These are phyloP conservation scores for Oncorhynchus tshawytscha DNA, from an alignment of 2,113 vertebrate species.

Conservation along the genomic window DNA sequence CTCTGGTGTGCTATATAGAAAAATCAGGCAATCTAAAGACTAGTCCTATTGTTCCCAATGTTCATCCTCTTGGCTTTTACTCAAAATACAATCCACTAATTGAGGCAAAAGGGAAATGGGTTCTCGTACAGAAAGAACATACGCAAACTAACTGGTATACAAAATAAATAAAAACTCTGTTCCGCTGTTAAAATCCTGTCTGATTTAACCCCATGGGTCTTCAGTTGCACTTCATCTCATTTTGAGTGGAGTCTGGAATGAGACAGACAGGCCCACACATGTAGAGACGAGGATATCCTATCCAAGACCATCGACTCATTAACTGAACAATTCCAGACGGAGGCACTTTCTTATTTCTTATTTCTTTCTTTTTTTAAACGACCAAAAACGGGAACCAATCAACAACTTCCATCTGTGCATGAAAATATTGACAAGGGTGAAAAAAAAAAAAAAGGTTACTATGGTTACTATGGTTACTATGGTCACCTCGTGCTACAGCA, in stretches of 20 bases:
- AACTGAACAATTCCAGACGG: constrained; percentile 6
- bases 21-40: too few relatives aligned
- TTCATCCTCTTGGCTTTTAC: too few relatives aligned
- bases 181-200: not conserved
- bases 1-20: too few relatives aligned
- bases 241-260: not conserved
- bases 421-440: constrained; percentile 16
- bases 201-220: not conserved
- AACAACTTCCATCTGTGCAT: constrained; percentile 20
- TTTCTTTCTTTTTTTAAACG: not conserved
- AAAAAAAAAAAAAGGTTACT: too few relatives aligned
- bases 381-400: not conserved
- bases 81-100: too few relatives aligned
- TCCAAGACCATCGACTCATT: not conserved
- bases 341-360: not conserved
- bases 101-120: not conserved
- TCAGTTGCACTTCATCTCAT: not conserved
- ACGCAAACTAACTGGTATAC: not conserved
- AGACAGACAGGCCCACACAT: not conserved
- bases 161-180: not conserved
- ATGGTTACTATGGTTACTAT: constrained; percentile 28
- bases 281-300: not conserved
- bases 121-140: not conserved
- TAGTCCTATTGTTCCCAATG: too few relatives aligned
- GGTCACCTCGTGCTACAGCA: constrained; percentile 6